Evolutionary conservation across 2,113 vertebrate genomes (phyloP).

Genomic region (Condylura cristata): DNA sequence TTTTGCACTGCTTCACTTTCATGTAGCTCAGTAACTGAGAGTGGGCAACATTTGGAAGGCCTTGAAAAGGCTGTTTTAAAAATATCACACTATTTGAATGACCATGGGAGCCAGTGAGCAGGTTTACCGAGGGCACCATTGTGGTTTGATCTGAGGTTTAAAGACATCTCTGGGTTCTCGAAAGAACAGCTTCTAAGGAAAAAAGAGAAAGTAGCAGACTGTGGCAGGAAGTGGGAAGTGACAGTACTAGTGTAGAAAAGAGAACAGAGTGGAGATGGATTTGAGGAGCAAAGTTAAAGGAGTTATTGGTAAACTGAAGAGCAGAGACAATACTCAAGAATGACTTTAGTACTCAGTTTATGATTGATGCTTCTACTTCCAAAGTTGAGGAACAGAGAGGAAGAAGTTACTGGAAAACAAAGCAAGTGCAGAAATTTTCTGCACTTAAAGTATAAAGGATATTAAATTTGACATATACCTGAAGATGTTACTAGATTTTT

Average conservation of each 20-base stretch:
- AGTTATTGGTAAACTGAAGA: not conserved
- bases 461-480: not conserved
- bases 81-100: not conserved
- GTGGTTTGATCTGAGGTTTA: not conserved
- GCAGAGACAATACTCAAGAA: not conserved
- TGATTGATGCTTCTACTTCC: not conserved
- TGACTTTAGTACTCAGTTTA: not conserved
- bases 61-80: not conserved
- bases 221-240: not conserved
- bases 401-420: not conserved
- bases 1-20: conserved; percentile 28
- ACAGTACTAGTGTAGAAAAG: not conserved
- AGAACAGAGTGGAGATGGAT: not conserved
- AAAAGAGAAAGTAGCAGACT: not conserved
- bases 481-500: not conserved
- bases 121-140: not conserved
- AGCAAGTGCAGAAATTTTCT: conserved; percentile 1
- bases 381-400: not conserved
- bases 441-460: not conserved
- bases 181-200: not conserved
- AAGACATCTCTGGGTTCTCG: not conserved
- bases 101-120: not conserved
- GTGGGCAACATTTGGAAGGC: not conserved
- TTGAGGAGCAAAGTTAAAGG: not conserved
- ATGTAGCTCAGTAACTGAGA: not conserved